Percentiles rank a stretch among this genome's conserved stretches.
These are phyloP conservation scores for Chunga burmeisteri DNA, from an alignment of 2,113 vertebrate genomes.

Conservation along the genomic window DNA sequence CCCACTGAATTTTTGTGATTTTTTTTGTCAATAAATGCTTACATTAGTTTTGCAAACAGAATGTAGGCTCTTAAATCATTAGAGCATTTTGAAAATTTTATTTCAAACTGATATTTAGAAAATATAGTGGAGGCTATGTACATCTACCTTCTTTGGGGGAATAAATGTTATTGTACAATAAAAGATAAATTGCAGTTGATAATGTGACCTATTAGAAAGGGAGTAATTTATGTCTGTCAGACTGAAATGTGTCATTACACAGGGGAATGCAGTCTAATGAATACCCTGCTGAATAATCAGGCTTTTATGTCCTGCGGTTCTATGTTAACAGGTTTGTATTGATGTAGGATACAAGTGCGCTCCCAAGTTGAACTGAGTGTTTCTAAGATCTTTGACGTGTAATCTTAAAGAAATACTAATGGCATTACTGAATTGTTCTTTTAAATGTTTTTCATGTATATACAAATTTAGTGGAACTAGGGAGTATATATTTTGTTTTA, in stretches of 20 bases:
- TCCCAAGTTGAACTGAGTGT: neutral
- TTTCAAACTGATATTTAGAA: constrained; percentile 15
- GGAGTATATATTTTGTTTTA: neutral
- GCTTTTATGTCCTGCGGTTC: neutral
- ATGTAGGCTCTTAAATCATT: neutral
- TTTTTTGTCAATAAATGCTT: neutral
- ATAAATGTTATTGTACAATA: neutral
- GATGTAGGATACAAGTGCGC: neutral
- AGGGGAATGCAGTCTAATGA: neutral
- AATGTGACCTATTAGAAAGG: neutral
- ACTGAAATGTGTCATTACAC: neutral
- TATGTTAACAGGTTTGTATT: neutral
- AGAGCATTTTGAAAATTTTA: neutral
- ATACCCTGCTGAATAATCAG: neutral
- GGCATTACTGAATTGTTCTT: neutral
- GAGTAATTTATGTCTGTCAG: neutral
- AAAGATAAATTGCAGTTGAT: constrained; percentile 28
- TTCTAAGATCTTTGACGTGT: neutral
- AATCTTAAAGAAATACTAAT: neutral
- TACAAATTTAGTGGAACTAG: neutral
- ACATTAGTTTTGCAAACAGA: neutral
- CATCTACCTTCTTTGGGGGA: neutral
- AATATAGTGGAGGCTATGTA: neutral
- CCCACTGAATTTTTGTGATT: neutral
- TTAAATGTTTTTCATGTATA: neutral